Conservation (phyloP, 2,797 vertebrate genomes). For the Syndactyla subalaris region DNA sequence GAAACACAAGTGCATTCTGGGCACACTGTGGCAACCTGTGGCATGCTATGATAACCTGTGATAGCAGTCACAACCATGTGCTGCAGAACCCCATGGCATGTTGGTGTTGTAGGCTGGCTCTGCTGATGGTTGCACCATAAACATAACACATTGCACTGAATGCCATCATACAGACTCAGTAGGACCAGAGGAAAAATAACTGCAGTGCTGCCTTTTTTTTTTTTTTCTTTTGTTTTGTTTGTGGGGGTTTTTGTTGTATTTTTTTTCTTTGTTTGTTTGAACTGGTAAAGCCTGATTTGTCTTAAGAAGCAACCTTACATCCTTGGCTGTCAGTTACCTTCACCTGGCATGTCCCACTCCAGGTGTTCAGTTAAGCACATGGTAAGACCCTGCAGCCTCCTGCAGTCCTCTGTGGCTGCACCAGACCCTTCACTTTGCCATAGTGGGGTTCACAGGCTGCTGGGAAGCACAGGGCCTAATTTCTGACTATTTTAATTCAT, state of each 20-base stretch:
- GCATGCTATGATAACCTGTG: neutral
- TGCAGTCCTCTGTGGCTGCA: accelerated
- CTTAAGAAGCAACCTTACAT: neutral
- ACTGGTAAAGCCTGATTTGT: neutral
- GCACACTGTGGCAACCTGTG: neutral
- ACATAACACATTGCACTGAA: neutral
- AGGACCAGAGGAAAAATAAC: neutral
- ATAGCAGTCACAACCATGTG: neutral
- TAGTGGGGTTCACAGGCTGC: neutral
- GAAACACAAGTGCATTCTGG: accelerated
- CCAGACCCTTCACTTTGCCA: neutral
- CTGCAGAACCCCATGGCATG: neutral
- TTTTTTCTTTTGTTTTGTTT: neutral
- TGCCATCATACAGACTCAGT: neutral
- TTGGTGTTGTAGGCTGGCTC: neutral
- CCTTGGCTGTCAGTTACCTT: neutral
- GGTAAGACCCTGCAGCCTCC: accelerated
- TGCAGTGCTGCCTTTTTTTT: accelerated
- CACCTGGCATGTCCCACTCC: neutral
- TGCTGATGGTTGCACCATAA: neutral
- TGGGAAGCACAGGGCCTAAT: neutral
- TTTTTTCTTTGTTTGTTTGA: neutral
- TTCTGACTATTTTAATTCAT: neutral
- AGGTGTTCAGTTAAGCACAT: accelerated
- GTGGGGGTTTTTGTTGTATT: too few relatives aligned